Evolutionary conservation across 1,140 invertebrate genomes (phyloP).

Genomic region (Diuraphis noxia): DNA sequence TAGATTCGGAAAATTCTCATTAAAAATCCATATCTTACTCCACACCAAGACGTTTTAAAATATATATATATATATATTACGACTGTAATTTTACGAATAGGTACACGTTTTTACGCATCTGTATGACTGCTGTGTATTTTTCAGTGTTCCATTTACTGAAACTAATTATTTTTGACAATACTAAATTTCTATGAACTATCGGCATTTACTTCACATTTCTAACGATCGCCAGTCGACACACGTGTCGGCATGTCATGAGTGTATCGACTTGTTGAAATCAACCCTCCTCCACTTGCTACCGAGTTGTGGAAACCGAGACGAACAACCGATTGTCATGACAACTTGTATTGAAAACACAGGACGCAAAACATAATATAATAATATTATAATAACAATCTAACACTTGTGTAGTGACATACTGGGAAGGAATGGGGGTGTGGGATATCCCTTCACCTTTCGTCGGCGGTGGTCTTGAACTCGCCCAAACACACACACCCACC

Average conservation of each 20-base stretch:
- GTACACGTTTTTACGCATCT: neutral
- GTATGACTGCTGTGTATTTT: neutral
- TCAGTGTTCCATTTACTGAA: neutral
- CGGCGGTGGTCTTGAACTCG: neutral
- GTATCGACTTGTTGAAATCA: constrained; percentile 29
- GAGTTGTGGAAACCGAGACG: neutral
- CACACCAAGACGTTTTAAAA: neutral
- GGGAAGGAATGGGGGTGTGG: neutral
- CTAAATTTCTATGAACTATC: neutral
- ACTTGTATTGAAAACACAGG: constrained; percentile 31
- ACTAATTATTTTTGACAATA: neutral
- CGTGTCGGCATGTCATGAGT: neutral
- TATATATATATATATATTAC: neutral
- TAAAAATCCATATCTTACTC: neutral
- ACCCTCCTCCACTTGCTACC: neutral
- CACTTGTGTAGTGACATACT: neutral
- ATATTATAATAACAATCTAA: constrained; percentile 29
- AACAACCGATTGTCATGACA: constrained; percentile 35
- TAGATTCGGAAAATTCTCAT: neutral
- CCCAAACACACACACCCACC: neutral
- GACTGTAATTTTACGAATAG: neutral
- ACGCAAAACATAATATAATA: neutral
- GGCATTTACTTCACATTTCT: neutral
- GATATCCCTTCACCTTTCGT: neutral
- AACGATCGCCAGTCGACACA: neutral